Conservation (phyloP, 2,113 vertebrate genomes). For the Petaurus breviceps region DNA sequence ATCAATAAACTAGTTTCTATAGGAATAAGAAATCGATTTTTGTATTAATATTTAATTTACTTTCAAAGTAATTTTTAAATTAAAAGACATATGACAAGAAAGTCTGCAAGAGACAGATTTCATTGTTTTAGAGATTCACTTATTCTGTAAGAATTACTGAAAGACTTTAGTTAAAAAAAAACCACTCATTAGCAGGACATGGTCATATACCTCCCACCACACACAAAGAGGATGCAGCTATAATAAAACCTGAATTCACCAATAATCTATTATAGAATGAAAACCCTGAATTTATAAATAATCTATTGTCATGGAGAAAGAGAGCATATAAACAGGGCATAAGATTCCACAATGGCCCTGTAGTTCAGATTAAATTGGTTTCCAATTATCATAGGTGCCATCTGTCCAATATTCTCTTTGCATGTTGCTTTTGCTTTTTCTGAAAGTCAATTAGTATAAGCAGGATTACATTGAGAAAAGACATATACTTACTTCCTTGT, state of each 20-base stretch:
- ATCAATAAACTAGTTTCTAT: constrained; percentile 18
- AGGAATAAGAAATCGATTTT: constrained; percentile 13
- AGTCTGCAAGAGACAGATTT: constrained; percentile 8
- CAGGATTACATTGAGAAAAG: background rate
- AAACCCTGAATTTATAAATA: background rate
- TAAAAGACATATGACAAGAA: constrained; percentile 30
- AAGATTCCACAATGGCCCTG: background rate
- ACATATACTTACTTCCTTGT: constrained; percentile 96
- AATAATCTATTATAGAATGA: constrained; percentile 20
- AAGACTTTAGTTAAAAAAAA: background rate
- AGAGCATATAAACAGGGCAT: background rate
- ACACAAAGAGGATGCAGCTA: background rate
- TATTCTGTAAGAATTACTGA: constrained; percentile 10
- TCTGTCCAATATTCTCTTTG: background rate
- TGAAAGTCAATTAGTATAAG: constrained; percentile 4
- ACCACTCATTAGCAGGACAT: background rate
- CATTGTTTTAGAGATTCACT: background rate
- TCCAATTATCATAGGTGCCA: constrained; percentile 10
- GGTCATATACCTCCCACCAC: background rate
- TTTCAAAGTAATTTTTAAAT: constrained; percentile 10
- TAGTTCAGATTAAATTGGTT: constrained; percentile 40
- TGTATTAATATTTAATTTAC: background rate
- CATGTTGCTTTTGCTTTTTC: background rate
- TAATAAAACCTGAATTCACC: constrained; percentile 35
- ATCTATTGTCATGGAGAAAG: constrained; percentile 2